Base-by-base conservation (phyloP, 2,113 vertebrate species). In the Dromaius novaehollandiae region DNA sequence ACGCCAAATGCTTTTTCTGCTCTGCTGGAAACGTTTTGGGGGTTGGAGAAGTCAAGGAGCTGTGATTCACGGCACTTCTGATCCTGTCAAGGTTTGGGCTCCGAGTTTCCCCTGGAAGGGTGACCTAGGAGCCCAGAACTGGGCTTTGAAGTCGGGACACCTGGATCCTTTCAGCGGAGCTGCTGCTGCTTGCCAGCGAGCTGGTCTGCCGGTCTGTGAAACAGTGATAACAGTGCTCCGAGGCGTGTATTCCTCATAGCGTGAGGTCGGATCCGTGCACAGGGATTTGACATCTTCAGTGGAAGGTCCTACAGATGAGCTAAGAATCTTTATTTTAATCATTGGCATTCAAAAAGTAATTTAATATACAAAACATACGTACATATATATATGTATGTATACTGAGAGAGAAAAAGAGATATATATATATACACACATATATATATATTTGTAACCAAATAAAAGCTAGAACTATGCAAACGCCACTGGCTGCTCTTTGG, bases 391-490 rank as follows among this genome's bases (percentile, higher is more conserved):
- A 17, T 64, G 46, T 89, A 80, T 71, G 40, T 89, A 34, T 36
- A 21, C 25, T 53, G 56, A 32, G 46, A 48, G 46, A 48, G 46
- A 48, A 12, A 48, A 48, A 48, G 18, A 48, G 83, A 56, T 85
- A 53, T 48, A 19, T 83, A 55, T 58, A 18, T 58, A 58, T 58
- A 53, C 63, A 53, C 64, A 78, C 50, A 46, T 64, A 26, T 18
- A 30, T 61, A 61, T 74, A n/a, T 80, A 94, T 91, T 77, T 94
- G 34, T 93, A 90, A 93, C 90, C 93, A 95, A 93, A 95, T 94
- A 78, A 77, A 85, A 92, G 48, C 86, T 96, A 96, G 76, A 93
- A 88, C 93, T 96, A 94, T 97, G 96, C 95, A 97, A 96, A 92
- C 55, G 74, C 46, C 88, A 82, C 83, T 90, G 83, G 92, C 86